Percentiles rank a stretch among this genome's conserved stretches.
These are phyloP conservation scores for Pangasius djambal DNA, from an alignment of 2,797 vertebrate genomes.

Conservation along the genomic window DNA sequence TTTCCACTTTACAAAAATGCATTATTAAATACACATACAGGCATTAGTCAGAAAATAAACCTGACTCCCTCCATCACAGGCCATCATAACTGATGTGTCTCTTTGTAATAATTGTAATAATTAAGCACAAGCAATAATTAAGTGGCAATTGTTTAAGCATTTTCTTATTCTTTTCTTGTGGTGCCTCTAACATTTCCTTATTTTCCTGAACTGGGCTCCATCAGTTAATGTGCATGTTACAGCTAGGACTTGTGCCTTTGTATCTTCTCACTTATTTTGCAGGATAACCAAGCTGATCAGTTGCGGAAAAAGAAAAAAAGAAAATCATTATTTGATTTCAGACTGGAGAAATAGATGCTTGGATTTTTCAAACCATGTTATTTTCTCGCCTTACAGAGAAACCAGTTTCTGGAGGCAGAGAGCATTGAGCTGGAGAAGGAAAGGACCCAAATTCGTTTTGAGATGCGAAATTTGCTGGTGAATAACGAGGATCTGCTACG, in stretches of 20 bases:
- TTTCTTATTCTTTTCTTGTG: neutral
- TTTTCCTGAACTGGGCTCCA: neutral
- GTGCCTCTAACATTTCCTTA: neutral
- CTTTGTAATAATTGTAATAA: too few relatives aligned
- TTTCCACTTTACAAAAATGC: neutral
- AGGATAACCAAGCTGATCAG: neutral
- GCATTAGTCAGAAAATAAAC: neutral
- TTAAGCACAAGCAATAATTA: neutral
- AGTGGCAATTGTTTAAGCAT: neutral
- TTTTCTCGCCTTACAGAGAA: slow-evolving; percentile 69
- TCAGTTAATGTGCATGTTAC: neutral
- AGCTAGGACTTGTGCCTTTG: neutral
- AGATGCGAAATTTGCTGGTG: slow-evolving; percentile 78
- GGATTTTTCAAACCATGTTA: neutral
- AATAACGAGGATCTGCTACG: slow-evolving; percentile 79
- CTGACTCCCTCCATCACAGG: neutral
- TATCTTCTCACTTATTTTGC: neutral
- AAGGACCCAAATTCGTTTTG: slow-evolving; percentile 79
- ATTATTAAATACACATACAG: neutral
- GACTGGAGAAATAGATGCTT: too few relatives aligned
- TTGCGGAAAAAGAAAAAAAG: neutral
- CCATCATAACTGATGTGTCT: neutral
- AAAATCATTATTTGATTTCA: neutral
- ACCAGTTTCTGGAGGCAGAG: slow-evolving; percentile 81
- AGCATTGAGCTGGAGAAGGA: slow-evolving; percentile 80